Conservation (phyloP, 2,113 vertebrate genomes). For the Aldabrachelys gigantea region DNA sequence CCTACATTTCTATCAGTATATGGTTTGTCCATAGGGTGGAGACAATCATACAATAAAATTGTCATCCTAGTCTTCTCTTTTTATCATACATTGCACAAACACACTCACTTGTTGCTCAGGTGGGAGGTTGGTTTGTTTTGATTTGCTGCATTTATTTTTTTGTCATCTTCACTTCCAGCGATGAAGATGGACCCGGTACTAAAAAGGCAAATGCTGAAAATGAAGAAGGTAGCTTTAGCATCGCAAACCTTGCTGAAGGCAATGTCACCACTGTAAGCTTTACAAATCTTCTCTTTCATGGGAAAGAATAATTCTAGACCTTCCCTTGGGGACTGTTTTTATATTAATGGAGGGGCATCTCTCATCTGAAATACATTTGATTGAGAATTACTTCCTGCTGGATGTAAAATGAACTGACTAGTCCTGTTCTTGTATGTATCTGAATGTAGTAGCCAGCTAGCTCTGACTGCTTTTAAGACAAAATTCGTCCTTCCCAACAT, state of each 20-base stretch:
- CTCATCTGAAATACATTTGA: not conserved
- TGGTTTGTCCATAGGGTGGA: not conserved
- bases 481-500: not conserved
- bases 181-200: slow-evolving; percentile 75
- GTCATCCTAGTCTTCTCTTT: not conserved
- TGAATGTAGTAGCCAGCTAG: slow-evolving; percentile 7
- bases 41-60: not conserved
- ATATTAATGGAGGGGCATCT: not conserved
- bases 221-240: slow-evolving; percentile 80
- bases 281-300: slow-evolving; percentile 10
- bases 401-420: slow-evolving; percentile 1
- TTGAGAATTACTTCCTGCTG: not conserved
- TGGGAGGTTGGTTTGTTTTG: not conserved
- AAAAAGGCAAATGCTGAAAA: slow-evolving; percentile 84
- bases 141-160: not conserved
- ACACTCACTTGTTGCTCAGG: not conserved
- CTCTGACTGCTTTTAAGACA: not conserved
- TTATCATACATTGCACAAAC: not conserved
- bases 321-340: not conserved
- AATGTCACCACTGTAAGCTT: slow-evolving; percentile 86
- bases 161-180: slow-evolving; percentile 67
- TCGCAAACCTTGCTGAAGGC: slow-evolving; percentile 86
- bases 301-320: not conserved
- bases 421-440: not conserved
- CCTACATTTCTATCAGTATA: not conserved